A percentile compares a stretch with the other conserved stretches of the same genome.
Conservation (phyloP, 2,113 vertebrate species). For the Phrynosoma platyrhinos region DNA sequence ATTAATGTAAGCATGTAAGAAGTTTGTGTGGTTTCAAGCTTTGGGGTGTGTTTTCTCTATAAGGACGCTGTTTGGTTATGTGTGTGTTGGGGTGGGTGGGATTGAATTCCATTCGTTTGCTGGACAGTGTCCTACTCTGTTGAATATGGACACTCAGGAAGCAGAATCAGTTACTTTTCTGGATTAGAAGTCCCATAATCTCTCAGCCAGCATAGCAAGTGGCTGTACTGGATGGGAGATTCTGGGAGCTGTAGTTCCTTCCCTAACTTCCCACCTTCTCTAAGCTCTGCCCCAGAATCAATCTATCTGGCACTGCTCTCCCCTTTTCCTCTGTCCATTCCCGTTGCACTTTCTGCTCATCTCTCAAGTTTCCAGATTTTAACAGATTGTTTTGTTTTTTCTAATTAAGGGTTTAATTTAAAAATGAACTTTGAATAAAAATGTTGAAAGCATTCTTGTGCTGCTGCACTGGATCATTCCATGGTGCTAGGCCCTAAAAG, state of each 20-base stretch:
- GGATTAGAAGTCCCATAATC: too few relatives aligned
- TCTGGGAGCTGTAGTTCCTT: neutral
- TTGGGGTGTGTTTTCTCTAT: constrained; percentile 6
- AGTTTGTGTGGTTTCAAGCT: constrained; percentile 17
- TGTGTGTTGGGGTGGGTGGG: neutral
- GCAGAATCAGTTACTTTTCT: too few relatives aligned
- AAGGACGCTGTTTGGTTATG: constrained; percentile 1
- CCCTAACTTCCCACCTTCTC: neutral
- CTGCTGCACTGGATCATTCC: neutral
- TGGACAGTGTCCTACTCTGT: neutral
- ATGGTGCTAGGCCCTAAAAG: neutral
- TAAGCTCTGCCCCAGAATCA: neutral
- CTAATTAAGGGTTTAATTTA: constrained; percentile 37
- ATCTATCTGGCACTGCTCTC: neutral
- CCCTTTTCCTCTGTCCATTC: neutral
- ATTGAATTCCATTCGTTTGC: neutral
- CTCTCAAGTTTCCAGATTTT: neutral
- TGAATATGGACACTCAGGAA: neutral
- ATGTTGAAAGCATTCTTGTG: neutral
- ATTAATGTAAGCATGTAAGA: constrained; percentile 14
- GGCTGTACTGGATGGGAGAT: too few relatives aligned
- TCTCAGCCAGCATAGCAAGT: too few relatives aligned
- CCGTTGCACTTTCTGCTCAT: neutral
- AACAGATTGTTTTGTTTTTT: neutral
- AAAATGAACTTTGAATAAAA: constrained; percentile 36